These are phyloP conservation scores for Hypotaenidia okinawae DNA, from an alignment of 2,797 vertebrate genomes.

Conservation along the genomic window DNA sequence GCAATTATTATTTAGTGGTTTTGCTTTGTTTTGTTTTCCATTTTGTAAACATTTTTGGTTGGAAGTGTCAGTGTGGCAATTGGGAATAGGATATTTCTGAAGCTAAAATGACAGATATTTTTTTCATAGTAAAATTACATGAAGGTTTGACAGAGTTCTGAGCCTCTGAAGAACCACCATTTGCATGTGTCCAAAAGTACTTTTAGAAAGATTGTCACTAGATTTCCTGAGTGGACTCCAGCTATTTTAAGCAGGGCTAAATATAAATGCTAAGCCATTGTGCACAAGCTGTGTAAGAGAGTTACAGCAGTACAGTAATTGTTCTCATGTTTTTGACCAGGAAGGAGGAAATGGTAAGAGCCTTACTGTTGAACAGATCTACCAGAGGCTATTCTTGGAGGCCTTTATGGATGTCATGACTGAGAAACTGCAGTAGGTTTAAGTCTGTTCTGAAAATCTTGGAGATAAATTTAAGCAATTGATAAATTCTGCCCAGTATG, in stretches of 20 bases:
- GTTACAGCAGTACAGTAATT: background rate
- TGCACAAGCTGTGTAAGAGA: background rate
- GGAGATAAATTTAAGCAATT: background rate
- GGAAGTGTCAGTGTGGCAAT: background rate
- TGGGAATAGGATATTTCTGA: background rate
- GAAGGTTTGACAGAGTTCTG: background rate
- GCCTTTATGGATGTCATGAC: background rate
- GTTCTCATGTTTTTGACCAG: background rate
- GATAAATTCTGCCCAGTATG: background rate
- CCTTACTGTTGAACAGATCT: background rate
- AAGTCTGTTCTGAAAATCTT: background rate
- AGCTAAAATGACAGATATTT: background rate
- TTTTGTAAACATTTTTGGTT: background rate
- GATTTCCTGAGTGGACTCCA: background rate
- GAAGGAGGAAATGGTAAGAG: background rate
- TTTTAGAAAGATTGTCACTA: background rate
- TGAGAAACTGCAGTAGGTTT: background rate
- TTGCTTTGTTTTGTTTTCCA: background rate
- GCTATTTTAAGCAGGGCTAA: background rate
- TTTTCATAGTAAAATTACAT: background rate
- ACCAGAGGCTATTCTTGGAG: background rate
- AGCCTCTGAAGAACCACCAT: background rate
- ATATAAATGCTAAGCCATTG: background rate
- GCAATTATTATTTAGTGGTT: background rate
- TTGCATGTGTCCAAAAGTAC: background rate